Conservation (phyloP, 2,888 invertebrate species). For the Pemphredon lugubris region DNA sequence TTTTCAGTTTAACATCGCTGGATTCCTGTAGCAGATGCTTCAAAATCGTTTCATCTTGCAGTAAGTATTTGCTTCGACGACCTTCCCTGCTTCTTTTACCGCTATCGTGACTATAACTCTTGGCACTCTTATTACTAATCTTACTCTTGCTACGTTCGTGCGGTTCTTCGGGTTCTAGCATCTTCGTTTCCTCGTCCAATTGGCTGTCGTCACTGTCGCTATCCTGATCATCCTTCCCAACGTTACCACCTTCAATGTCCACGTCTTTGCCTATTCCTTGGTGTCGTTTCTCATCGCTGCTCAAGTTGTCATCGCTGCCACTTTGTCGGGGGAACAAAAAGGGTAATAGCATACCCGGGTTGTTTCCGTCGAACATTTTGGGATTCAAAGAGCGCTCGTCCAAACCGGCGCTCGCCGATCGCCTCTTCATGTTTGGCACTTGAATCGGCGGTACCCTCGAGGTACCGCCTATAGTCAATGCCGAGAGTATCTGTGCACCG, state of each 20-base stretch:
- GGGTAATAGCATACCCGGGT: conserved; percentile 72
- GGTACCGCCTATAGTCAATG: conserved; percentile 82
- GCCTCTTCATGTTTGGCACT: conserved; percentile 83
- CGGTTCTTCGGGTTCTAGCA: conserved; percentile 66
- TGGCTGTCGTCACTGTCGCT: conserved; percentile 75
- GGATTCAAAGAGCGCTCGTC: conserved; percentile 79
- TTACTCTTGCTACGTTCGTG: conserved; percentile 73
- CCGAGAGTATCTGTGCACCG: conserved; percentile 86
- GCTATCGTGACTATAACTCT: conserved; percentile 62
- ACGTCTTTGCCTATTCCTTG: conserved; percentile 58
- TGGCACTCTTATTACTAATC: conserved; percentile 69
- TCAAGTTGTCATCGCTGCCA: conserved; percentile 76
- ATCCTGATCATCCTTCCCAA: conserved; percentile 72
- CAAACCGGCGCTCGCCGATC: conserved; percentile 82
- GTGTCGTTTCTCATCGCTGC: conserved; percentile 67
- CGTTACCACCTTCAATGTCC: conserved; percentile 69
- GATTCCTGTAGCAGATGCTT: conserved; percentile 75
- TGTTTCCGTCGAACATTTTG: conserved; percentile 70
- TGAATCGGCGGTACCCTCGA: conserved; percentile 82
- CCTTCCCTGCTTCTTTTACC: conserved; percentile 67
- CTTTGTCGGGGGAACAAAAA: conserved; percentile 83
- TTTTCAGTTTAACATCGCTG: conserved; percentile 65
- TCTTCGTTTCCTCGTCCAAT: conserved; percentile 74
- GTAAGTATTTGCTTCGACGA: conserved; percentile 72
- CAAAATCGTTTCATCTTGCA: conserved; percentile 73